Evolutionary conservation across 1,140 invertebrate genomes (phyloP).

Genomic region (Drosophila oshimai): DNA sequence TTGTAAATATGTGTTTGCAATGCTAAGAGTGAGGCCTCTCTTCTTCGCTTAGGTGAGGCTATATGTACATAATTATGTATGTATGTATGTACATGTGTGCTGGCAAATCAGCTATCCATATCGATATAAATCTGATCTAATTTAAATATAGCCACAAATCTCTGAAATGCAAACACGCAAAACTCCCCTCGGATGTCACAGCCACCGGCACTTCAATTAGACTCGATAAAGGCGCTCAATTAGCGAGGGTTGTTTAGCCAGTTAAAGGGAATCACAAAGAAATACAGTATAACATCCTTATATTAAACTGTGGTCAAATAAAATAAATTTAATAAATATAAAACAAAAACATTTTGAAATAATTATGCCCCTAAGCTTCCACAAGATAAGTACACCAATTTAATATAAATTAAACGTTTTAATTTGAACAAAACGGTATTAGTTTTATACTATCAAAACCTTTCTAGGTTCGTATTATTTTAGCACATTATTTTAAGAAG

Average conservation of each 20-base stretch:
- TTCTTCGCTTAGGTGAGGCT: not conserved
- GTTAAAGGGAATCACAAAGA: conserved; percentile 25
- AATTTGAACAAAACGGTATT: not conserved
- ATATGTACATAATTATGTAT: not conserved
- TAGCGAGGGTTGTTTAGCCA: conserved; percentile 39
- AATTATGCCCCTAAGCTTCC: too few species aligned
- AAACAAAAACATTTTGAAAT: not conserved
- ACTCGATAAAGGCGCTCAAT: conserved; percentile 61
- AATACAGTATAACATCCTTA: conserved; percentile 15
- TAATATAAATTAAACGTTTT: too few species aligned
- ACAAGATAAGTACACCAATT: too few species aligned
- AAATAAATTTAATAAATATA: conserved; percentile 2
- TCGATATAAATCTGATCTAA: conserved; percentile 1
- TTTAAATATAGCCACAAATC: not conserved
- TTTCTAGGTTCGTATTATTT: too few species aligned
- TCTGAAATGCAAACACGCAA: conserved; percentile 21
- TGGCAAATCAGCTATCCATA: not conserved
- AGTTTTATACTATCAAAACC: too few species aligned
- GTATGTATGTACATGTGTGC: not conserved
- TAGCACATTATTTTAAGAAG: too few species aligned
- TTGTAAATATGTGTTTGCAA: conserved; percentile 28
- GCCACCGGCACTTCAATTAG: conserved; percentile 60
- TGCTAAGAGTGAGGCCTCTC: not conserved
- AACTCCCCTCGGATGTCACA: conserved; percentile 4
- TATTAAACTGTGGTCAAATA: not conserved